Conservation (phyloP, 92 coral and sea anemone genomes). For the Porites cylindrica region DNA sequence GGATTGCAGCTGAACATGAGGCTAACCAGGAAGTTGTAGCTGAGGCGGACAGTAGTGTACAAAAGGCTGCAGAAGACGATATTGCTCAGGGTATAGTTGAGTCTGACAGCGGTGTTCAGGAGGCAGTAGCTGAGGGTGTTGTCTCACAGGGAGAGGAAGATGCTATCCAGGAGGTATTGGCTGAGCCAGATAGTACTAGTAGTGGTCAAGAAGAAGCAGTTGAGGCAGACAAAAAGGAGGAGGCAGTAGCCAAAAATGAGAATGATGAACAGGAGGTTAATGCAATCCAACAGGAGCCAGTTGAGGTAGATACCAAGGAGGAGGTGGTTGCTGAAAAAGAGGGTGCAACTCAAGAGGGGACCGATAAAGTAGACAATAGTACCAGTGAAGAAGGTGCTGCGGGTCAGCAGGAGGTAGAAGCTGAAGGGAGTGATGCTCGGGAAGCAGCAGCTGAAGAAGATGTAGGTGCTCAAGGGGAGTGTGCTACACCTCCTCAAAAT, state of each 20-base stretch:
- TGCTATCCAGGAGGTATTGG: slow-evolving; percentile 11
- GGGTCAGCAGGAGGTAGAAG: not conserved
- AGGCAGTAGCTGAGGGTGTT: not conserved
- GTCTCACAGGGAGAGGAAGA: not conserved
- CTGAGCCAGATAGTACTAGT: not conserved
- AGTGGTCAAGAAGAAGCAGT: slow-evolving; percentile 16
- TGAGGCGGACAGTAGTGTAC: slow-evolving; percentile 19
- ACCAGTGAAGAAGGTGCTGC: not conserved
- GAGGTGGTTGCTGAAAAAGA: not conserved
- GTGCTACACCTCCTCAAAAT: not conserved
- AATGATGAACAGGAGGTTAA: not conserved
- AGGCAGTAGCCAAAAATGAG: slow-evolving; percentile 16
- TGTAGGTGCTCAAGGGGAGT: not conserved
- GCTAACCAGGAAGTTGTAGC: not conserved
- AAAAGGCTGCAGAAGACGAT: not conserved
- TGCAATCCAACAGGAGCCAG: slow-evolving; percentile 21
- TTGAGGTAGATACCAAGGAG: slow-evolving; percentile 31
- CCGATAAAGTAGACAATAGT: not conserved
- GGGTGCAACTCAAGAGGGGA: not conserved
- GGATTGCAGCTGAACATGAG: too few species aligned
- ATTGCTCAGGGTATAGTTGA: not conserved
- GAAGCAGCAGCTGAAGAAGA: not conserved
- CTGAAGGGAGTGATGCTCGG: slow-evolving; percentile 13
- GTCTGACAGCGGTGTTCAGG: not conserved
- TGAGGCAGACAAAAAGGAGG: slow-evolving; percentile 23